A percentile compares a stretch with the other conserved stretches of the same genome.
Conservation (phyloP, 2,888 invertebrate species). For the Synergus itoensis region DNA sequence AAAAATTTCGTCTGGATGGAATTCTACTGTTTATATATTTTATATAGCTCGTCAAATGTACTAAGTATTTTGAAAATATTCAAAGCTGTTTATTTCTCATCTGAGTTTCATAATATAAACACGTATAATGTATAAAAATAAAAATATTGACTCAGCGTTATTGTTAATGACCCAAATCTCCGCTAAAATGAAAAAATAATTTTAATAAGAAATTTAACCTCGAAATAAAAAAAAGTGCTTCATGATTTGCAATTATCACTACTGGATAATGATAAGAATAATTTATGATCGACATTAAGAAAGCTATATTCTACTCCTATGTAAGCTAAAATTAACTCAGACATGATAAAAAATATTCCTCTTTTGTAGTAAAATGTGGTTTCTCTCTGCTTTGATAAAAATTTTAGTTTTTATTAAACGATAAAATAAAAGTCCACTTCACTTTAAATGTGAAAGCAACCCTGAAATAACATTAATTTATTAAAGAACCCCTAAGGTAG, state of each 20-base stretch:
- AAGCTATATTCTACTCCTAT: neutral
- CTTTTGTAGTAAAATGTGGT: neutral
- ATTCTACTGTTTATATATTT: neutral
- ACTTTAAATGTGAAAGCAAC: neutral
- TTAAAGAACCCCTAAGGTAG: neutral
- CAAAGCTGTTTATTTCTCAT: neutral
- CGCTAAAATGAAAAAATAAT: neutral
- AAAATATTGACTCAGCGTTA: neutral
- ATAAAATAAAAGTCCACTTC: neutral
- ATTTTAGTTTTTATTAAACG: neutral
- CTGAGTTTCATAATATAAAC: neutral
- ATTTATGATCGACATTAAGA: neutral
- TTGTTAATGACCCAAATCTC: neutral
- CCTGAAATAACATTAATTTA: neutral
- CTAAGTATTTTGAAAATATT: too few relatives aligned
- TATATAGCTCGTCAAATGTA: neutral
- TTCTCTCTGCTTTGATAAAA: neutral
- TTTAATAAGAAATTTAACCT: constrained; percentile 7
- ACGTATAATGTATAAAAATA: neutral
- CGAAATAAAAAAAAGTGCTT: neutral
- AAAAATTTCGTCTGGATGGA: neutral
- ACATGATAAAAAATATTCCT: neutral
- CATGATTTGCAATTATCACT: neutral
- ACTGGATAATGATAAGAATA: neutral
- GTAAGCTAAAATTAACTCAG: neutral